Evolutionary conservation across 2,888 invertebrate genomes (phyloP).

Genomic region (Pristionchus mayeri): DNA sequence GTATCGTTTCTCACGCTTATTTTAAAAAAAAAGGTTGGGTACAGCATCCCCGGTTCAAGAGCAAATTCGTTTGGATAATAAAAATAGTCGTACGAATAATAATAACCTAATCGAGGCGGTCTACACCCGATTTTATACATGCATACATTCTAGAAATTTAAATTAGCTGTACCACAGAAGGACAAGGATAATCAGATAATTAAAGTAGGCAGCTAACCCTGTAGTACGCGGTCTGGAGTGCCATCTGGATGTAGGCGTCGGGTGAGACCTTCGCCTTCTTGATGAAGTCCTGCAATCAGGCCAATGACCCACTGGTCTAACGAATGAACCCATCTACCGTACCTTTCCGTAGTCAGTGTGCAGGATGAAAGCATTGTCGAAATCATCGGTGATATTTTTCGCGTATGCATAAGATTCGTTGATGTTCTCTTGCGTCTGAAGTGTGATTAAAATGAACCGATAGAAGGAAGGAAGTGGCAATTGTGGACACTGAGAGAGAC

Average conservation of each 20-base stretch:
- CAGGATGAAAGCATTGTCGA: slow-evolving; percentile 89
- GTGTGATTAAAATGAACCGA: background rate
- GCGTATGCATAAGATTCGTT: slow-evolving; percentile 61
- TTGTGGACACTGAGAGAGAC: background rate
- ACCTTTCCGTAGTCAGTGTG: slow-evolving; percentile 85
- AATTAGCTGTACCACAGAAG: too few species aligned
- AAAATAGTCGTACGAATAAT: too few species aligned
- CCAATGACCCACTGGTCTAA: background rate
- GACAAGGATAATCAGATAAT: too few species aligned
- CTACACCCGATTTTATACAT: too few species aligned
- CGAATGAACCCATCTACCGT: background rate
- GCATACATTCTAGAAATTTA: too few species aligned
- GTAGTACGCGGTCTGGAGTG: slow-evolving; percentile 93
- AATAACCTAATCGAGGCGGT: too few species aligned
- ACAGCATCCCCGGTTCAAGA: too few species aligned
- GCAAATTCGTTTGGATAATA: too few species aligned
- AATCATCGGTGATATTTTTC: slow-evolving; percentile 87
- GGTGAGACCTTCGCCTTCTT: slow-evolving; percentile 93
- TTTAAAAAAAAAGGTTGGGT: too few species aligned
- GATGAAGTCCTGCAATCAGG: slow-evolving; percentile 83
- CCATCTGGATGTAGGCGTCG: slow-evolving; percentile 97
- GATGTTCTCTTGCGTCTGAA: slow-evolving; percentile 59
- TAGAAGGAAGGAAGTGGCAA: background rate
- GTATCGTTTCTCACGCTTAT: too few species aligned
- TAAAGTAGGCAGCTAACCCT: too few species aligned